Percentiles rank a stretch among this genome's conserved stretches.
Evolutionary conservation across 2,113 vertebrate genomes (phyloP).

Genomic region (Todiramphus saurophagus): DNA sequence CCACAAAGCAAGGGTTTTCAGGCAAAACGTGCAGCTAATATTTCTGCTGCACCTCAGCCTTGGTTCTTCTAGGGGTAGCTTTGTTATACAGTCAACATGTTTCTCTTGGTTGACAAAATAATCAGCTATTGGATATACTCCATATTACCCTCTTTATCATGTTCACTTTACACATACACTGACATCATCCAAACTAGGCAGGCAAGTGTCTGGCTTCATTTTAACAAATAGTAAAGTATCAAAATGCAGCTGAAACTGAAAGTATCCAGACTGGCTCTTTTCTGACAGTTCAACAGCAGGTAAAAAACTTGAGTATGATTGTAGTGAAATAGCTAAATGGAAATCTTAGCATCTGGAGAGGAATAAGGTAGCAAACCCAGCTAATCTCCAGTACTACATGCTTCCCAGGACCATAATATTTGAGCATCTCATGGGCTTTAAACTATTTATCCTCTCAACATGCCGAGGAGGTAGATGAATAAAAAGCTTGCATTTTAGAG

Average conservation of each 20-base stretch:
- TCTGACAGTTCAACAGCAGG: background rate
- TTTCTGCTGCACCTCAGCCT: background rate
- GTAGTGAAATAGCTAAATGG: background rate
- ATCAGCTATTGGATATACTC: background rate
- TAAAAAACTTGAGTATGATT: background rate
- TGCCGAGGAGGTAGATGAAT: background rate
- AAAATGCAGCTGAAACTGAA: constrained; percentile 29
- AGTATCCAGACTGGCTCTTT: constrained; percentile 5
- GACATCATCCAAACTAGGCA: background rate
- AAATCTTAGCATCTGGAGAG: background rate
- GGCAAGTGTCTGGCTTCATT: constrained; percentile 1
- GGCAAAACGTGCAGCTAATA: background rate
- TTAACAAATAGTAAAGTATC: constrained; percentile 14
- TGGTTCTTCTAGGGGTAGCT: background rate
- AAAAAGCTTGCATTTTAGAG: background rate
- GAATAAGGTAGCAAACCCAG: background rate
- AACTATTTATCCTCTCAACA: background rate
- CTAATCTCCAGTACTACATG: background rate
- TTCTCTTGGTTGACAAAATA: background rate
- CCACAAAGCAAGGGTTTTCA: background rate
- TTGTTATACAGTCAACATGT: background rate
- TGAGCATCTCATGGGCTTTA: background rate
- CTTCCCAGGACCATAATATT: background rate
- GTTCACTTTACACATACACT: background rate
- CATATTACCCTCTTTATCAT: background rate